Percentiles rank a stretch among this genome's conserved stretches.
Evolutionary conservation across 2,797 vertebrate species (phyloP).

Genomic region (Neosilurus mollespiculum): DNA sequence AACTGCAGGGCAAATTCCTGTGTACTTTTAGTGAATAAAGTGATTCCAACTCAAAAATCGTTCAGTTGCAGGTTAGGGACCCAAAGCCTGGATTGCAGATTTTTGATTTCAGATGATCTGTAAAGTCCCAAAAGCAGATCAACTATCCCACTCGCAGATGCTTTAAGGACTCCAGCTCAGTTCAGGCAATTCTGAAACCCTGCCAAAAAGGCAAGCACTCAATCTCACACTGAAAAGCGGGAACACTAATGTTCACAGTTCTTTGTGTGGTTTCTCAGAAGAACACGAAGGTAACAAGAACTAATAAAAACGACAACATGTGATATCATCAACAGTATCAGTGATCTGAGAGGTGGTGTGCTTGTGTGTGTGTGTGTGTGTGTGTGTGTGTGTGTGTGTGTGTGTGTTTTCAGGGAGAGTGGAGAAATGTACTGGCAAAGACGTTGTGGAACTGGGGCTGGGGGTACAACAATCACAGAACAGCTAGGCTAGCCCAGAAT

Average conservation of each 20-base stretch:
- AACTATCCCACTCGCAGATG: slow-evolving; percentile 1
- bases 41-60: neutral
- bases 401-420: neutral
- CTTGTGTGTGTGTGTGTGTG: neutral
- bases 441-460: neutral
- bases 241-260: slow-evolving; percentile 13
- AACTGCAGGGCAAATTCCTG: neutral
- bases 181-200: neutral
- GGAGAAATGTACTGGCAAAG: neutral
- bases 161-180: slow-evolving; percentile 4
- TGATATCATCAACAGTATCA: slow-evolving; percentile 8
- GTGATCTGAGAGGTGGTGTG: neutral
- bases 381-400: too few relatives aligned
- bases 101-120: neutral
- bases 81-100: neutral
- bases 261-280: slow-evolving; percentile 23
- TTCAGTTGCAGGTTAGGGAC: neutral
- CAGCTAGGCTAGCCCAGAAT: slow-evolving; percentile 26
- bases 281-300: neutral
- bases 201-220: slow-evolving; percentile 7
- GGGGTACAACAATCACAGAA: slow-evolving; percentile 5
- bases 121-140: slow-evolving; percentile 32
- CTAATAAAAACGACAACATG: slow-evolving; percentile 14
- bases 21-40: neutral
- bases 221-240: slow-evolving; percentile 18